phyloP scores from a whole-genome alignment of 92 coral and sea anemone genomes.

The Porites divaricata region DNA sequence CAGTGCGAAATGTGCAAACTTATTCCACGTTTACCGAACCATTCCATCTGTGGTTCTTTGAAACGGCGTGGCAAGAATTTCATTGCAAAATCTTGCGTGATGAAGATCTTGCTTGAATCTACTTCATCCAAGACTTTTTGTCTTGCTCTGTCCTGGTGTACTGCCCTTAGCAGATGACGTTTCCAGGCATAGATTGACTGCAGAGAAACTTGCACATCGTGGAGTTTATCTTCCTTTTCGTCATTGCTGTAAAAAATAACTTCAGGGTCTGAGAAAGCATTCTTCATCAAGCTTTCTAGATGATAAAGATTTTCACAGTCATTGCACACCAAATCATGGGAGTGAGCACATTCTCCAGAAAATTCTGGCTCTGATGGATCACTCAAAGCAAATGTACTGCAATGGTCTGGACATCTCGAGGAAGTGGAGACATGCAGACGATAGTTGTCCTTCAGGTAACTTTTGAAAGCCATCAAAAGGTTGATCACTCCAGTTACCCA shows the following conservation, averaged over 20 bases:
- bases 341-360: slow-evolving; percentile 52
- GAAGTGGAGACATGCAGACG: slow-evolving; percentile 49
- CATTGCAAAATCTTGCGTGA: slow-evolving; percentile 67
- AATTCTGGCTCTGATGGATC: slow-evolving; percentile 53
- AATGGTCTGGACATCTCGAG: slow-evolving; percentile 66
- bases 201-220: slow-evolving; percentile 42
- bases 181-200: slow-evolving; percentile 63
- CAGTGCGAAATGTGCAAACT: slow-evolving; percentile 56
- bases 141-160: slow-evolving; percentile 50
- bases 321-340: slow-evolving; percentile 48
- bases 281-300: slow-evolving; percentile 37
- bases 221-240: slow-evolving; percentile 52
- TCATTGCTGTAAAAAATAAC: slow-evolving; percentile 45
- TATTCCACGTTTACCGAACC: slow-evolving; percentile 57
- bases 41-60: slow-evolving; percentile 56
- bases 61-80: slow-evolving; percentile 46
- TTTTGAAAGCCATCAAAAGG: slow-evolving; percentile 40
- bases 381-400: slow-evolving; percentile 60
- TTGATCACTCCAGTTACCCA: slow-evolving; percentile 44
- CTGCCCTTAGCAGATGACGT: slow-evolving; percentile 59
- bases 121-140: slow-evolving; percentile 44
- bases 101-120: slow-evolving; percentile 30
- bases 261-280: slow-evolving; percentile 39
- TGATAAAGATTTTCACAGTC: slow-evolving; percentile 44
- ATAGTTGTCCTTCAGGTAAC: slow-evolving; percentile 56